Evolutionary conservation across 2,797 vertebrate species (phyloP).

Genomic region (Pangasius djambal): DNA sequence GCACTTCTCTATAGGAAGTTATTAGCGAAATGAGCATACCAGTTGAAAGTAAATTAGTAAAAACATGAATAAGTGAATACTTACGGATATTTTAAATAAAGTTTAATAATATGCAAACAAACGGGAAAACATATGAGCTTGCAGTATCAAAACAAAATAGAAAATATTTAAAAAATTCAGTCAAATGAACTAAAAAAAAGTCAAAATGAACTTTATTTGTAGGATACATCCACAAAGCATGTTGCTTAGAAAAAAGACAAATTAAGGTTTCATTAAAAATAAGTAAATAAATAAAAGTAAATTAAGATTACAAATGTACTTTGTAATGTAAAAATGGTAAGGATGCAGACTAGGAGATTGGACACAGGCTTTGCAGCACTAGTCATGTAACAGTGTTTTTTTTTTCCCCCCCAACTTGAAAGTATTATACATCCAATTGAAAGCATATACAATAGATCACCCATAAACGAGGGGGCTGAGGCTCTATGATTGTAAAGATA

Average conservation of each 20-base stretch:
- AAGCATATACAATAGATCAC: constrained; percentile 2
- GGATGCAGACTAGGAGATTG: not conserved
- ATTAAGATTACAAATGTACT: not conserved
- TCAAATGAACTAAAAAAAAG: not conserved
- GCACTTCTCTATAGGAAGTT: not conserved
- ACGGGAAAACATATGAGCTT: not conserved
- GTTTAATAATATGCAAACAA: not conserved
- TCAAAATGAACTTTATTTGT: not conserved
- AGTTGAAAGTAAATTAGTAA: not conserved
- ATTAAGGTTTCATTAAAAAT: not conserved
- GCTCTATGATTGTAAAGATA: constrained; percentile 3
- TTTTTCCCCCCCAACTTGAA: not conserved
- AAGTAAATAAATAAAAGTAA: not conserved
- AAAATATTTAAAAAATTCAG: not conserved
- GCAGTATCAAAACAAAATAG: not conserved
- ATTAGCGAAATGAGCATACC: not conserved
- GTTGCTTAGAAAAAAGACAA: not conserved
- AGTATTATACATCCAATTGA: not conserved
- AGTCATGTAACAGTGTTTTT: not conserved
- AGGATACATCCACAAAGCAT: not conserved
- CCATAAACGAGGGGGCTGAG: not conserved
- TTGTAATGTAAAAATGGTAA: not conserved
- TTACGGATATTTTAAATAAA: not conserved
- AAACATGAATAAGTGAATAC: not conserved
- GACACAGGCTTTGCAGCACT: not conserved